phyloP scores from a whole-genome alignment of 1,140 invertebrate species.

The Neotoxoptera formosana region DNA sequence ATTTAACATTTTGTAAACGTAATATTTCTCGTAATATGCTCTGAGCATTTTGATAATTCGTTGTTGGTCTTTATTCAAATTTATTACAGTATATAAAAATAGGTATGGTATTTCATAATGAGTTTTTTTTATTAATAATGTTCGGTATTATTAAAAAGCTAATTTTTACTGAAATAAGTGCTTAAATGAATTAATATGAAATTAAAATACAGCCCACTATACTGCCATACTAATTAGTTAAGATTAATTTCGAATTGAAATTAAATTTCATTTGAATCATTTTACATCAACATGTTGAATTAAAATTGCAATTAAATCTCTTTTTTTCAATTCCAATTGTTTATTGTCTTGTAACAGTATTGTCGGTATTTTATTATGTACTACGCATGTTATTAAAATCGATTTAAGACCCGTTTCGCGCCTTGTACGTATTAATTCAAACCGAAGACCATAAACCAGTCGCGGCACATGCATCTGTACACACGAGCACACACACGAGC shows the following conservation, averaged over 20 bases:
- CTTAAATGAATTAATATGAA: not conserved
- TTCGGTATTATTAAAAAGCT: not conserved
- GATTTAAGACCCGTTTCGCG: not conserved
- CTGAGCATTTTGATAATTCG: not conserved
- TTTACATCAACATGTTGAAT: not conserved
- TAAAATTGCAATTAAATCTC: not conserved
- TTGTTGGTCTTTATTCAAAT: not conserved
- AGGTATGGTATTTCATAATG: no score
- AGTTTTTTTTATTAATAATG: not conserved
- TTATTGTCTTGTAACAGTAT: not conserved
- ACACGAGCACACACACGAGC: not conserved
- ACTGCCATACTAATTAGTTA: not conserved
- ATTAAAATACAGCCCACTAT: not conserved
- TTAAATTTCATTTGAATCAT: not conserved
- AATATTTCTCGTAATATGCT: not conserved
- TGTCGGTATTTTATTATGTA: not conserved
- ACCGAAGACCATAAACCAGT: conserved; percentile 24
- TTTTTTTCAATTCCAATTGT: not conserved
- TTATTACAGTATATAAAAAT: not conserved
- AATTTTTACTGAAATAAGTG: not conserved
- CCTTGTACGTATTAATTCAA: not conserved
- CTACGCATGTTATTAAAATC: not conserved
- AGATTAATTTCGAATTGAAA: not conserved
- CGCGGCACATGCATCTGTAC: not conserved
- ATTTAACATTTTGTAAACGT: not conserved